Conservation (phyloP, 2,113 vertebrate species). For the Lathamus discolor region DNA sequence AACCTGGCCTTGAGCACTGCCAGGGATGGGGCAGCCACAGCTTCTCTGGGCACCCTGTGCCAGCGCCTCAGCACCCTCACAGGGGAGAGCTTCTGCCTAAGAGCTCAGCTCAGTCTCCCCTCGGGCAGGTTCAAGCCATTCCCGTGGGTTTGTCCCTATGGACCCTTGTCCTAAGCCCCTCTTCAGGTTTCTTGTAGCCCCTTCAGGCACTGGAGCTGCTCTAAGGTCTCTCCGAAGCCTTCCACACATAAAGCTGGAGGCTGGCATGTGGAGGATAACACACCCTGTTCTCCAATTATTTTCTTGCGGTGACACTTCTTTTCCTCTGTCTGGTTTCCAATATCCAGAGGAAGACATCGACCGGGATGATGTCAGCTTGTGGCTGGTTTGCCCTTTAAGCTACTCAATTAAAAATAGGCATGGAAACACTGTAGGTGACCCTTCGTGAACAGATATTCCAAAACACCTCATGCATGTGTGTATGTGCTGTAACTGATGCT, state of each 20-base stretch:
- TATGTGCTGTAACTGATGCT: neutral
- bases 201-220: neutral
- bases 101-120: no score
- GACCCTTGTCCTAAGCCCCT: neutral
- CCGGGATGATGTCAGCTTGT: accelerated
- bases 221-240: neutral
- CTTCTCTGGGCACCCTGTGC: no score
- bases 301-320: neutral
- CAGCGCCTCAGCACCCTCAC: no score
- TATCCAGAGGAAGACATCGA: neutral
- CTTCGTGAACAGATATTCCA: neutral
- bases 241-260: accelerated
- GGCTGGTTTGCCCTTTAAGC: neutral
- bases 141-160: neutral
- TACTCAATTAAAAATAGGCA: neutral
- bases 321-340: neutral
- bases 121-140: neutral
- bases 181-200: neutral
- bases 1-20: no score
- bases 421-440: neutral
- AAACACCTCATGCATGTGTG: neutral
- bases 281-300: accelerated
- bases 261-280: neutral
- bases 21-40: no score
- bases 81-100: no score